Conservation (phyloP, 2,113 vertebrate species). For the Egretta garzetta region DNA sequence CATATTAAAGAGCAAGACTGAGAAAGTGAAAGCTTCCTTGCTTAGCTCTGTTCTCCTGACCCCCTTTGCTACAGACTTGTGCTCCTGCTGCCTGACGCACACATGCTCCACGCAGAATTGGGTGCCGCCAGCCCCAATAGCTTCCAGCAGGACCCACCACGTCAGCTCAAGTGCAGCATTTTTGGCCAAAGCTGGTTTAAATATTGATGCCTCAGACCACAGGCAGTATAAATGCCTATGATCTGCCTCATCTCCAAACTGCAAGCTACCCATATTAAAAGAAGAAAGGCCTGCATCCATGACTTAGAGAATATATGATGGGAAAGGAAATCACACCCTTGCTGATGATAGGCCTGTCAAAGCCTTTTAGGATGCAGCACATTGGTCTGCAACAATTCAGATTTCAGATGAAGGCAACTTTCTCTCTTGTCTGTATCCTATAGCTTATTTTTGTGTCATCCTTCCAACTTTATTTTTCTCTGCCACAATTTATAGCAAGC, state of each 20-base stretch:
- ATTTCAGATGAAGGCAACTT: neutral
- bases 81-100: rapidly evolving
- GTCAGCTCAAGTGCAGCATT: neutral
- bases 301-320: neutral
- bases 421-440: neutral
- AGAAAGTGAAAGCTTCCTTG: neutral
- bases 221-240: neutral
- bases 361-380: neutral
- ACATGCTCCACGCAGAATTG: neutral
- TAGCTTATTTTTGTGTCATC: neutral
- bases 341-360: neutral
- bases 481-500: neutral
- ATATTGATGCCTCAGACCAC: neutral
- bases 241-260: neutral
- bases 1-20: neutral
- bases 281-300: neutral
- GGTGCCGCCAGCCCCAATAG: neutral
- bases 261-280: neutral
- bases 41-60: neutral
- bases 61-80: neutral
- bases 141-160: neutral
- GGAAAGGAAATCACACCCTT: neutral
- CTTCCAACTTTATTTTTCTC: neutral
- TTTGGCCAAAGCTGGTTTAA: neutral
- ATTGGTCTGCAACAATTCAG: neutral